Evolutionary conservation across 2,113 vertebrate species (phyloP), one percentile per base, ranked within the genome.

Genomic region (Bos javanicus): DNA sequence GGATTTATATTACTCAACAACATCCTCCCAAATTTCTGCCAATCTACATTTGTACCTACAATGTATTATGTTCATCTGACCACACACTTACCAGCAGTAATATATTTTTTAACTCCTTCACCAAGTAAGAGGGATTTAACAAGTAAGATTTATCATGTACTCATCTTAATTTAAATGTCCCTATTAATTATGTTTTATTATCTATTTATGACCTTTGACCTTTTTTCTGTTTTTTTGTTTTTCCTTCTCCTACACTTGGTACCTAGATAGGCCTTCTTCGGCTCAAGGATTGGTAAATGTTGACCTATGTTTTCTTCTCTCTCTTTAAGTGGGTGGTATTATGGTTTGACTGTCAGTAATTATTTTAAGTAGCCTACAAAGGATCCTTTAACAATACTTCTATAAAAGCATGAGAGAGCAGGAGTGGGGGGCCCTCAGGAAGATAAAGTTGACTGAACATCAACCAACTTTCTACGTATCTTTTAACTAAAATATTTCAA

Each of bases 401-500:
- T 74, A 91, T 71, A 96, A 95, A 94, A 87, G 17, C 36, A 84
- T 83, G 57, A 96, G 7, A 93, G 93, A 88, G 17, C 80, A 94
- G 23, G 54, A 36, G 64, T 46, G 8, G 1, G 6, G n/a, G 43
- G 14, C 80, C 3, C 15, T 97, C 54, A 81, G 36, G 48, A 96
- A 96, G 84, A 78, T 30, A 80, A 92, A 92, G 6, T 6, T 60
- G 30, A 10, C 30, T 93, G 74, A 91, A 92, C 95, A 93, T 76
- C 59, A 96, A 84, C 17, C 86, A 93, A 89, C 28, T 71, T 87
- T 30, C 14, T 33, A 84, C 1, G 0, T 95, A 91, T 59, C 33
- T 90, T 95, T 92, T 78, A 94, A 74, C 33, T 91, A 60, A 94
- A 82, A 95, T 62, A 90, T 85, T 96, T 94, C 39, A 92, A 94